Evolutionary conservation across 2,113 vertebrate genomes (phyloP).

Genomic region (Sula dactylatra): DNA sequence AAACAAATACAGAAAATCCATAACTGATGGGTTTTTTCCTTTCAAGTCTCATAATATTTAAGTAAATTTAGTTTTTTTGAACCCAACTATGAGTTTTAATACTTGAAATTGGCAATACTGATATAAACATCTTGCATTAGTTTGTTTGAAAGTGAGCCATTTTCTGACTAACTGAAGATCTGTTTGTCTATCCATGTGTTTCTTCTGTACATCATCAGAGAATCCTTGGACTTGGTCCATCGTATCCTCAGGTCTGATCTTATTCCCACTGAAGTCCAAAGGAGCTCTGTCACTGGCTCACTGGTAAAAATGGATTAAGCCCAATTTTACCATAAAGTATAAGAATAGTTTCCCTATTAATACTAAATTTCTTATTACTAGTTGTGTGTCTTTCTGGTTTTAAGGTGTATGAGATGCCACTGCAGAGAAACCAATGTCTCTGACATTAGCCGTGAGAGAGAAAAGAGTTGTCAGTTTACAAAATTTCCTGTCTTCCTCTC

Average conservation of each 20-base stretch:
- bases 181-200: slow-evolving; percentile 11
- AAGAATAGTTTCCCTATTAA: neutral
- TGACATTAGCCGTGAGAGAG: neutral
- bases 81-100: neutral
- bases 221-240: slow-evolving; percentile 18
- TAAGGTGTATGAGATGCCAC: neutral
- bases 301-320: neutral
- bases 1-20: neutral
- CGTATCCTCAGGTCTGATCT: neutral
- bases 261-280: slow-evolving; percentile 23
- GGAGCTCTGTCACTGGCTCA: neutral
- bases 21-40: neutral
- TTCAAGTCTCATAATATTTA: neutral
- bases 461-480: neutral
- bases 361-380: neutral
- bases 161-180: slow-evolving; percentile 29
- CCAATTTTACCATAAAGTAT: neutral
- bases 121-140: neutral
- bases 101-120: neutral
- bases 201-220: slow-evolving; percentile 34
- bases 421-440: neutral
- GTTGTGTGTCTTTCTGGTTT: neutral
- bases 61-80: neutral
- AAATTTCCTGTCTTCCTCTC: slow-evolving; percentile 10
- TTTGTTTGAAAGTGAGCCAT: slow-evolving; percentile 43